These are phyloP conservation scores for Diadumene lineata DNA, from an alignment of 92 coral and sea anemone genomes.

Conservation along the genomic window DNA sequence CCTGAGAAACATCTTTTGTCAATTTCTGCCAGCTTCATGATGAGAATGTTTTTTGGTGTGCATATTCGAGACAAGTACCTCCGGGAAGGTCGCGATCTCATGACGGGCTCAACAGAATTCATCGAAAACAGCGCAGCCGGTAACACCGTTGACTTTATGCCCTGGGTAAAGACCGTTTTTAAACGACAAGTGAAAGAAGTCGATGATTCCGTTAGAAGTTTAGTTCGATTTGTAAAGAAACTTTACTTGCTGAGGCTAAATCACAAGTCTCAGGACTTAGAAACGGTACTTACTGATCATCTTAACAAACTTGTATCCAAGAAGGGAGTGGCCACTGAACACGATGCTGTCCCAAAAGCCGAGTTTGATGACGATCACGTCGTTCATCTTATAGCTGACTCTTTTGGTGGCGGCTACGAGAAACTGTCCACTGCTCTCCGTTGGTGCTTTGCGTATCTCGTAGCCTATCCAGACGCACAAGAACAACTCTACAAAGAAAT, in stretches of 20 bases:
- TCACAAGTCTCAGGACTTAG: conserved; percentile 12
- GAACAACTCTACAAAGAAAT: conserved; percentile 71
- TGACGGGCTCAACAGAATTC: conserved; percentile 81
- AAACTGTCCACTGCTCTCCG: conserved; percentile 73
- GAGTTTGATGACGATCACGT: conserved; percentile 81
- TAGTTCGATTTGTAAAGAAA: conserved; percentile 67
- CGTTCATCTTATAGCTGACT: conserved; percentile 77
- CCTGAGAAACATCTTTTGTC: conserved; percentile 59
- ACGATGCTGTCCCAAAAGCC: conserved; percentile 27
- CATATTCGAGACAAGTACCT: conserved; percentile 60
- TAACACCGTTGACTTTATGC: conserved; percentile 91
- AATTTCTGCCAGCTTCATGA: conserved; percentile 69
- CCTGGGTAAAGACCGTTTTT: conserved; percentile 84
- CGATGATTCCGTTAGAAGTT: conserved; percentile 68
- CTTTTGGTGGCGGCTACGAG: conserved; percentile 94
- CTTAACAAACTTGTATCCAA: conserved; percentile 51
- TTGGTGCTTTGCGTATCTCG: conserved; percentile 85
- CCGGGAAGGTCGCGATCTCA: conserved; percentile 72
- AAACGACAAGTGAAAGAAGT: conserved; percentile 67
- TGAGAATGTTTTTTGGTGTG: conserved; percentile 77
- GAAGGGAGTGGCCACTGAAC: conserved; percentile 29
- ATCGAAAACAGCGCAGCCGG: conserved; percentile 85
- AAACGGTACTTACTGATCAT: conserved; percentile 56
- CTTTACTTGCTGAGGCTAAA: conserved; percentile 47
- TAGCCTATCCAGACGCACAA: conserved; percentile 74